A percentile compares a stretch with the other conserved stretches of the same genome.
Conservation (phyloP, 2,888 invertebrate genomes). For the Latrodectus elegans region DNA sequence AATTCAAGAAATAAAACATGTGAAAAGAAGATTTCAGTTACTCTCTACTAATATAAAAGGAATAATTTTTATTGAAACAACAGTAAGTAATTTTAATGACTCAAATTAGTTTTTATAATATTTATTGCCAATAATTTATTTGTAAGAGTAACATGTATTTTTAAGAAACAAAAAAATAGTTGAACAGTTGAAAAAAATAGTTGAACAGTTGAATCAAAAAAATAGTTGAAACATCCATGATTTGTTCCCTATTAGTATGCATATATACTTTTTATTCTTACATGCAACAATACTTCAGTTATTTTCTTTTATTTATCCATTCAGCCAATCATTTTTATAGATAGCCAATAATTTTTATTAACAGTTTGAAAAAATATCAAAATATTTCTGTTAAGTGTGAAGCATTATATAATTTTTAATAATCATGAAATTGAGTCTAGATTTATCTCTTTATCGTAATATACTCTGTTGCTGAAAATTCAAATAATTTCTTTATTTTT, state of each 20-base stretch:
- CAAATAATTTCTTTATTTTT: no score
- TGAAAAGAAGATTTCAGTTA: conserved; percentile 78
- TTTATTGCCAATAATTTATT: background rate
- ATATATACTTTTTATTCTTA: background rate
- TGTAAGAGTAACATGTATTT: background rate
- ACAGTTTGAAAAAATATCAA: no score
- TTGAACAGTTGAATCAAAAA: background rate
- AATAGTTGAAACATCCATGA: background rate
- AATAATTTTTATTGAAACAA: conserved; percentile 89
- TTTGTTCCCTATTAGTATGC: background rate
- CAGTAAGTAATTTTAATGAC: conserved; percentile 73
- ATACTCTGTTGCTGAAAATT: no score
- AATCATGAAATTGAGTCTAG: no score
- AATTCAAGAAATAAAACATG: conserved; percentile 72
- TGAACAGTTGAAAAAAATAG: background rate
- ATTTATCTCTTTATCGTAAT: no score
- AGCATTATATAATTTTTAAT: no score
- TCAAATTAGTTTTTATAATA: background rate
- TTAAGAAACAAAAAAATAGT: background rate
- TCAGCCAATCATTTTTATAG: no score
- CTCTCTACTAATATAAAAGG: conserved; percentile 89
- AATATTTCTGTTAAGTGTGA: no score
- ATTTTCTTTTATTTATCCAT: background rate
- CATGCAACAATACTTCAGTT: background rate
- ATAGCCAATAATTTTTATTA: no score